Evolutionary conservation across 2,797 vertebrate genomes (phyloP), one percentile per base, ranked within the genome.

Genomic region (Sciurus vulgaris): DNA sequence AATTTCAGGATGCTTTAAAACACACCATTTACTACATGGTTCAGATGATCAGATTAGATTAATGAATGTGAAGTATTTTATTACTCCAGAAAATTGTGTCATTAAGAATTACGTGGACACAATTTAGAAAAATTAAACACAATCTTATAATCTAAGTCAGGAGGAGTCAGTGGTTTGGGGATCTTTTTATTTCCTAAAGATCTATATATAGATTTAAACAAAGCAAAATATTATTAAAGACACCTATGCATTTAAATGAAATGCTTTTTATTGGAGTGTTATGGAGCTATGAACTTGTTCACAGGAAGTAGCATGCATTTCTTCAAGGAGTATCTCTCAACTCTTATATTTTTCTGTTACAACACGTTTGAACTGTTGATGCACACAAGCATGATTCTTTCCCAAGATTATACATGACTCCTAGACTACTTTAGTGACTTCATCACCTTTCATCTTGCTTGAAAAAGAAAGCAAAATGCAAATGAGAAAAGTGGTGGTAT

Each of bases 11-110:
- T 65, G 24, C 2, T 72, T 35, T 85, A 86, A 84, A 84, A 79
- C 2, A 76, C 7, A 54, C 7, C 17, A 47, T 73, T 86, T 18
- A 70, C 6, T 81, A 95, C 69, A 87, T 44, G 28, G 67, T 41
- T 9, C 24, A 59, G 22, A n/a, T 86, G 33, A n/a, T 94, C 70
- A 93, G 59, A 89, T 65, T 81, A 61, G 13, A 88, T 41, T 84
- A 90, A 90, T 30, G 3, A 78, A n/a, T 78, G 2, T 89, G 70
- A 94, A 79, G 59, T 86, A 91, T 69, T 81, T 74, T 63, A 47
- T 96, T 74, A 67, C 5, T 77, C 47, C 63, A 49, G 84, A 41
- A 93, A 69, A 85, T 1, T 54, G 20, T 28, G 86, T 67, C 38
- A 47, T 63, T 90, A 78, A 88, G 35, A 77, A 74, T 82, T 51